Percentiles rank a stretch among this genome's conserved stretches.
These are phyloP conservation scores for Oreochromis niloticus DNA, from an alignment of 2,113 vertebrate species.

Conservation along the genomic window DNA sequence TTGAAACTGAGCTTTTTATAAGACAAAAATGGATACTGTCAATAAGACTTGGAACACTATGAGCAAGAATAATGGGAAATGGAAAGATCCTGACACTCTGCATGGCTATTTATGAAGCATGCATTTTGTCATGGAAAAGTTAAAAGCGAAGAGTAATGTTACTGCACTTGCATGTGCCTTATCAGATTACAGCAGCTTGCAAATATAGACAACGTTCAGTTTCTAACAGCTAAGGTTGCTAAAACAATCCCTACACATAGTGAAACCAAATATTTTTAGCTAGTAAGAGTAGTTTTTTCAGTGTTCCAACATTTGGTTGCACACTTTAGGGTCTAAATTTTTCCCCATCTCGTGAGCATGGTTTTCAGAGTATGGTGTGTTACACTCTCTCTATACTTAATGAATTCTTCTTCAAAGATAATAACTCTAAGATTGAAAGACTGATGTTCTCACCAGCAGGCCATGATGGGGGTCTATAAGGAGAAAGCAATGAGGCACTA, in stretches of 20 bases:
- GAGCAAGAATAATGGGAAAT: neutral
- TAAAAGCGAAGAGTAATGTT: neutral
- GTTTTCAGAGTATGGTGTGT: neutral
- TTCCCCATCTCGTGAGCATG: neutral
- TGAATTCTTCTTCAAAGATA: neutral
- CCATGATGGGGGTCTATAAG: constrained; percentile 92
- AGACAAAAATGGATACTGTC: neutral
- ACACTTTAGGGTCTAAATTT: neutral
- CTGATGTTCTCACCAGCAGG: constrained; percentile 80
- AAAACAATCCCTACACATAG: neutral
- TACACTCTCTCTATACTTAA: neutral
- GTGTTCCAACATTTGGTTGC: neutral
- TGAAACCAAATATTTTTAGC: neutral
- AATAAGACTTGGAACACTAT: neutral
- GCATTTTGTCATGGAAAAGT: neutral
- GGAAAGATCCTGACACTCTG: neutral
- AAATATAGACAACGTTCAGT: neutral
- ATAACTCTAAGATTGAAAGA: neutral
- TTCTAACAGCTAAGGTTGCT: neutral
- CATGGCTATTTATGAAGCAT: neutral
- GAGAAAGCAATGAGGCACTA: constrained; percentile 86
- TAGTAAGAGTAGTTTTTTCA: neutral
- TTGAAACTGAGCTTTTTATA: neutral
- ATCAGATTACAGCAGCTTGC: neutral
- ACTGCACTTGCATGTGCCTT: neutral